Evolutionary conservation across 2,797 vertebrate genomes (phyloP).

Genomic region (Lithobates sylvaticus): DNA sequence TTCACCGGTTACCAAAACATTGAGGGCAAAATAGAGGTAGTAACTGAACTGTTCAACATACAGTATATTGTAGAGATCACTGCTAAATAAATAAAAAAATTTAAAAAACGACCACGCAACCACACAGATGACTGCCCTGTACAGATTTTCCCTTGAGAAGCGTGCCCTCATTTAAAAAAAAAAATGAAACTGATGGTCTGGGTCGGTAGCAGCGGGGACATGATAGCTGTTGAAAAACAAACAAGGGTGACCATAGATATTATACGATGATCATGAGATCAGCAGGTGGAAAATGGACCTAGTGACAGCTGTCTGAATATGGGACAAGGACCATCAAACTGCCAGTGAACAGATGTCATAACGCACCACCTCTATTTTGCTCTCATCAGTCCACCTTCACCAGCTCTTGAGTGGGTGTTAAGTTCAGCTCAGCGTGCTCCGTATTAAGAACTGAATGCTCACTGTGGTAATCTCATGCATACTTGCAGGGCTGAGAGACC

Average conservation of each 20-base stretch:
- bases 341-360: conserved; percentile 25
- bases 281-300: not conserved
- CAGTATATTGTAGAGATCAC: not conserved
- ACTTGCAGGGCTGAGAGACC: conserved; percentile 84
- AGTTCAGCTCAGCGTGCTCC: conserved; percentile 89
- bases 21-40: not conserved
- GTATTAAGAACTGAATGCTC: conserved; percentile 79
- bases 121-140: too few species aligned
- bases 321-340: conserved; percentile 15
- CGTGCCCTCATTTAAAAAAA: not conserved
- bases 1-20: not conserved
- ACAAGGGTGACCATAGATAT: not conserved
- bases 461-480: conserved; percentile 94
- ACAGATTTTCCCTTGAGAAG: not conserved
- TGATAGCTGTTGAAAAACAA: not conserved
- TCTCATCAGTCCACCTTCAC: conserved; percentile 28
- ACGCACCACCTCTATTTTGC: conserved; percentile 11
- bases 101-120: too few species aligned
- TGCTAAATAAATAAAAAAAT: not conserved
- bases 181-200: not conserved
- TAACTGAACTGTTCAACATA: not conserved
- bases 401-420: conserved; percentile 83
- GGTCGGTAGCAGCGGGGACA: not conserved
- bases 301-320: conserved; percentile 17
- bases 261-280: not conserved